A percentile compares a stretch with the other conserved stretches of the same genome.
Evolutionary conservation across 2,797 vertebrate genomes (phyloP).

Genomic region (Falco rusticolus): DNA sequence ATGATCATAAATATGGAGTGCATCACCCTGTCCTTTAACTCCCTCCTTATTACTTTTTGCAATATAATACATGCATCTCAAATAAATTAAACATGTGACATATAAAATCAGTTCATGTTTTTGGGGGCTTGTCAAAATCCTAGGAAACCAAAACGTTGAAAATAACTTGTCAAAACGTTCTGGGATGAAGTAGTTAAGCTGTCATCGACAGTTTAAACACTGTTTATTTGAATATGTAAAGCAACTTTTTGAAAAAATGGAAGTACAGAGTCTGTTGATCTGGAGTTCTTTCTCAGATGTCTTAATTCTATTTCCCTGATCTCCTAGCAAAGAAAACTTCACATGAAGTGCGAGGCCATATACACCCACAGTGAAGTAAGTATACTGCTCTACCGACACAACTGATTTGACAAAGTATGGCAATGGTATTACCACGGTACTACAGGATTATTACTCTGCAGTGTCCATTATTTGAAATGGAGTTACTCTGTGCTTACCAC

Average conservation of each 20-base stretch:
- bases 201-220: slow-evolving; percentile 57
- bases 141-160: slow-evolving; percentile 35
- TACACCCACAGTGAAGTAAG: background rate
- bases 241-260: background rate
- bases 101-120: slow-evolving; percentile 33
- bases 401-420: slow-evolving; percentile 2
- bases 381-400: background rate
- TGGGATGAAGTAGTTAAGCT: slow-evolving; percentile 57
- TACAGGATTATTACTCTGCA: slow-evolving; percentile 40
- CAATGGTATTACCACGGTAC: slow-evolving; percentile 30
- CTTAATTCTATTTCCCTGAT: background rate
- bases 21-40: background rate
- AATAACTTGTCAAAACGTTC: slow-evolving; percentile 63
- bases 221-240: slow-evolving; percentile 63
- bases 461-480: slow-evolving; percentile 42
- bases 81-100: slow-evolving; percentile 55
- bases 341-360: background rate
- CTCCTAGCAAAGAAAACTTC: background rate
- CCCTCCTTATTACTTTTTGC: slow-evolving; percentile 5
- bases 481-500: slow-evolving; percentile 55
- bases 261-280: slow-evolving; percentile 29
- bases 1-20: slow-evolving; percentile 37
- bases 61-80: slow-evolving; percentile 26
- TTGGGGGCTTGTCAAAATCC: slow-evolving; percentile 38
- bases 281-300: background rate